Evolutionary conservation across 2,888 invertebrate genomes (phyloP).

Genomic region (Leptinotarsa juncta): DNA sequence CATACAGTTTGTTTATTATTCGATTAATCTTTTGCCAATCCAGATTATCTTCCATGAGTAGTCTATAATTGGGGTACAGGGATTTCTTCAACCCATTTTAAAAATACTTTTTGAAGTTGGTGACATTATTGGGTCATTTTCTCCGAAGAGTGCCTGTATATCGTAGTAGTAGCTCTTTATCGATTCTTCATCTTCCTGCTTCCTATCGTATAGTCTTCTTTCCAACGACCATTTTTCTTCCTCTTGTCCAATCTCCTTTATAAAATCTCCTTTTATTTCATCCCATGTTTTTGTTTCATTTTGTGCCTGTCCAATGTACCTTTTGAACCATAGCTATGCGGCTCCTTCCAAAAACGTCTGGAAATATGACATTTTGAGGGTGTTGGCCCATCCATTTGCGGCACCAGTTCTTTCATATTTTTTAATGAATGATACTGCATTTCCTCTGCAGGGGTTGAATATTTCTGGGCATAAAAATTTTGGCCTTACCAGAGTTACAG

Average conservation of each 20-base stretch:
- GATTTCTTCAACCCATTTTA: too few relatives aligned
- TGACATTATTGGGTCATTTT: neutral
- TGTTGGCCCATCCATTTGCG: neutral
- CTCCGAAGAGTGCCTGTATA: constrained; percentile 16
- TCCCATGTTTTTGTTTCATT: neutral
- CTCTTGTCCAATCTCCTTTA: neutral
- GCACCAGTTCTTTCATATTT: neutral
- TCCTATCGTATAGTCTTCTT: neutral
- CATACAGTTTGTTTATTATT: too few relatives aligned
- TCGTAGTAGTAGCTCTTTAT: constrained; percentile 19
- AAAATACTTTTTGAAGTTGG: neutral
- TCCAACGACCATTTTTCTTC: neutral
- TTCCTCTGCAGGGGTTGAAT: too few relatives aligned
- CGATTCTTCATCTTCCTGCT: constrained; percentile 1
- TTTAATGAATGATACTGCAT: neutral
- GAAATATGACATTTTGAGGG: neutral
- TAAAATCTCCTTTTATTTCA: neutral
- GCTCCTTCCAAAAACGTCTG: constrained; percentile 1
- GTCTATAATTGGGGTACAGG: too few relatives aligned
- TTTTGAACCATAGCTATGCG: neutral
- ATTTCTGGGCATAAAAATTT: too few relatives aligned
- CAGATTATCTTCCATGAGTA: too few relatives aligned
- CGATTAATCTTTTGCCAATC: too few relatives aligned
- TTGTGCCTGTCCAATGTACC: neutral
- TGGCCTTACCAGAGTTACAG: neutral